Base-by-base conservation (phyloP, 2,888 invertebrate genomes). In the Penaeus monodon region DNA sequence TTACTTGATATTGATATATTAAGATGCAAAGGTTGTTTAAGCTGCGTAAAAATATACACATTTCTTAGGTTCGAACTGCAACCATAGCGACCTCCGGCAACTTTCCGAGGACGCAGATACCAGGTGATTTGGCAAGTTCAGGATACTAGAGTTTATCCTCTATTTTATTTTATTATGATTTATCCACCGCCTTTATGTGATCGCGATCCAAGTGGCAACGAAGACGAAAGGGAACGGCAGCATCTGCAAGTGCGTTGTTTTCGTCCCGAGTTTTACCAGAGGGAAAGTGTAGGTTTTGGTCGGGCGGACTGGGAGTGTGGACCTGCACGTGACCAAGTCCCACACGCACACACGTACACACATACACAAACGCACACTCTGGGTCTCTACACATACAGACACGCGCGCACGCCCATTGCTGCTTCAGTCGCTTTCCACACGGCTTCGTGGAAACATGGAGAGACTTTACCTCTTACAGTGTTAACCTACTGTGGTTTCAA, bases 281-380 rank as follows among this genome's bases (percentile, higher is more conserved):
- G 57, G 57, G 57, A 57, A 57, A 57, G 57, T 57, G 57, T 57
- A 17, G 57, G 57, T 57, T 17, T 57, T 57, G 57, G 57, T 17
- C 17, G 57, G 57, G 57, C 57, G 57, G 57, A 17, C 57, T 33
- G 70, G 27, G 73, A 87, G 86, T 85, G 85, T 87, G 86, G 86
- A 79, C 68, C 86, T 68, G 86, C 86, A 87, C 86, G 86, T 87
- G 86, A 87, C 86, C 57, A n/a, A 57, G 57, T 78, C 63, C 27
- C 65, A 70, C 57, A 66, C 33, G 78, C 86, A 77, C 27, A 33
- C 63, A 63, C 63, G 27, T 63, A 79, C 76, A 78, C 86, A 81
- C 27, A 86, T 77, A 66, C 81, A 68, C 82, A 81, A 73, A 85
- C 80, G 80, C 68, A 84, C 81, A 57, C 63, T 81, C 85, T 76